Conservation (phyloP, 2,888 invertebrate species). For the Keiferia lycopersicella region DNA sequence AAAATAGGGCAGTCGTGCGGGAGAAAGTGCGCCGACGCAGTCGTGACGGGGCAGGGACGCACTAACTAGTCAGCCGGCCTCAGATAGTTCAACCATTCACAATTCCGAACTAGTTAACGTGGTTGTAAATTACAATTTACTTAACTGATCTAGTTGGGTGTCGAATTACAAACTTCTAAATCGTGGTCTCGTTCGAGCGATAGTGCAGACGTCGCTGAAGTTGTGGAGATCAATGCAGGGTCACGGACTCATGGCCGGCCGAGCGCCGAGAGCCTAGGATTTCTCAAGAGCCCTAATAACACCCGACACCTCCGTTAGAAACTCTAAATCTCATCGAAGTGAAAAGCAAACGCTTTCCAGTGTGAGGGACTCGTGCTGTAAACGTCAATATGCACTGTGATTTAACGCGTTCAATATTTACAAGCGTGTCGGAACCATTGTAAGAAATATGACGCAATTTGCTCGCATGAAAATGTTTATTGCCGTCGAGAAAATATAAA, state of each 20-base stretch:
- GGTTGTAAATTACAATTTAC: conserved; percentile 20
- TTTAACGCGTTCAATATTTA: conserved; percentile 32
- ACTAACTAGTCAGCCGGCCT: conserved; percentile 41
- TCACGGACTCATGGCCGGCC: conserved; percentile 57
- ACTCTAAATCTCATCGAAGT: conserved; percentile 57
- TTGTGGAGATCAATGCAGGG: conserved; percentile 47
- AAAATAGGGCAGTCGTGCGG: conserved; percentile 67
- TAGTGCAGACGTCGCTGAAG: not conserved
- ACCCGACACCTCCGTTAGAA: conserved; percentile 57
- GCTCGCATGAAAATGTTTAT: conserved; percentile 27
- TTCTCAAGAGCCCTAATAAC: conserved; percentile 61
- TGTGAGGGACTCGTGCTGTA: conserved; percentile 43
- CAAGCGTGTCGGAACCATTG: conserved; percentile 30
- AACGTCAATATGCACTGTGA: conserved; percentile 38
- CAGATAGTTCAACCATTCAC: conserved; percentile 19
- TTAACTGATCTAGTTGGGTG: not conserved
- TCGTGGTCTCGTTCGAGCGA: not conserved
- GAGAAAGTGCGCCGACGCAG: conserved; percentile 63
- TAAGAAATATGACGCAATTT: conserved; percentile 31
- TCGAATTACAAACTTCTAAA: conserved; percentile 13
- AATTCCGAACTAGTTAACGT: conserved; percentile 14
- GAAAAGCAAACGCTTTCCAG: conserved; percentile 62
- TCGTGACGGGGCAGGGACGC: conserved; percentile 65
- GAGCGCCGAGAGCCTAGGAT: conserved; percentile 38
- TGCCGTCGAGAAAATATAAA: conserved; percentile 27